A percentile compares a stretch with the other conserved stretches of the same genome.
These are phyloP conservation scores for Dorcus parallelipipedus DNA, from an alignment of 2,888 invertebrate species.

Conservation along the genomic window DNA sequence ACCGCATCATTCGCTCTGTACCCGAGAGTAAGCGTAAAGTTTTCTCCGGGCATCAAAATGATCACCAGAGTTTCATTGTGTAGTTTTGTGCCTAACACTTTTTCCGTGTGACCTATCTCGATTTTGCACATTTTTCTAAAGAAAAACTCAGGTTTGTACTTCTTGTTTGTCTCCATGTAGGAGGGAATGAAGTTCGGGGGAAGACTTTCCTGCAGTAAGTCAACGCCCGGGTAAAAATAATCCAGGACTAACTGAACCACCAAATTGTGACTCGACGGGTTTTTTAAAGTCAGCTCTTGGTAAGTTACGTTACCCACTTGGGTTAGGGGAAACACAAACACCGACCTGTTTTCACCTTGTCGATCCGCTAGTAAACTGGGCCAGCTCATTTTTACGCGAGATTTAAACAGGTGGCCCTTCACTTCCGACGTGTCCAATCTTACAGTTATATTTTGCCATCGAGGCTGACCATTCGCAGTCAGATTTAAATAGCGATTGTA, in stretches of 20 bases:
- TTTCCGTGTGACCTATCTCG: slow-evolving; percentile 22
- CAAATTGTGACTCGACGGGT: slow-evolving; percentile 69
- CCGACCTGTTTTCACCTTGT: slow-evolving; percentile 46
- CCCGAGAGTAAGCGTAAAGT: slow-evolving; percentile 50
- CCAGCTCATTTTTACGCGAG: slow-evolving; percentile 67
- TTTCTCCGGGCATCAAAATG: slow-evolving; percentile 58
- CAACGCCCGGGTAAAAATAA: slow-evolving; percentile 64
- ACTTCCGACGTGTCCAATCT: slow-evolving; percentile 73
- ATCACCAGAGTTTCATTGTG: slow-evolving; percentile 54
- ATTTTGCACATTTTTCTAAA: slow-evolving; percentile 2
- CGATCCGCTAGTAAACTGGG: slow-evolving; percentile 52
- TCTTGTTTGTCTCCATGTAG: slow-evolving; percentile 12
- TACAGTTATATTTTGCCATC: slow-evolving; percentile 68
- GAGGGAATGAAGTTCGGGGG: slow-evolving; percentile 44
- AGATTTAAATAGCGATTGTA: slow-evolving; percentile 59
- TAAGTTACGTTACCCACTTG: slow-evolving; percentile 68
- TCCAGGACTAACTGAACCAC: slow-evolving; percentile 73
- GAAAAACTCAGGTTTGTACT: slow-evolving; percentile 16
- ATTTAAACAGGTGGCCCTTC: slow-evolving; percentile 62
- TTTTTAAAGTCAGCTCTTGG: slow-evolving; percentile 65
- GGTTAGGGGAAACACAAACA: slow-evolving; percentile 66
- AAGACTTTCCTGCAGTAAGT: slow-evolving; percentile 52
- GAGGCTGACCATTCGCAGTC: slow-evolving; percentile 47
- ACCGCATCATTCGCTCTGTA: slow-evolving; percentile 51
- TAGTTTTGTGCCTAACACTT: slow-evolving; percentile 33